Conservation (phyloP, 2,113 vertebrate species). For the Oryzias woworae region DNA sequence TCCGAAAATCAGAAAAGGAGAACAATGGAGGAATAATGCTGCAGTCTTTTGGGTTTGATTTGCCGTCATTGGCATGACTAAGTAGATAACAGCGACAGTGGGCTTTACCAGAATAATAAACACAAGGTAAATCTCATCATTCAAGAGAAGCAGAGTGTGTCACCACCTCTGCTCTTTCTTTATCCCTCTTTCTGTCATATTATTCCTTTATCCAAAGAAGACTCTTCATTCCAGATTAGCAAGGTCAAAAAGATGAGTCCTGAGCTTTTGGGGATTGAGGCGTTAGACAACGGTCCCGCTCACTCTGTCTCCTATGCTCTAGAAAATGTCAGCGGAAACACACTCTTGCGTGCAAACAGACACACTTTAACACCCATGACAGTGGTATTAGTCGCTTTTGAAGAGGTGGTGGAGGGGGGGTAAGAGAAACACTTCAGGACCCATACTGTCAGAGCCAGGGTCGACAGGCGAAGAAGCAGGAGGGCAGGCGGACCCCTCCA, state of each 20-base stretch:
- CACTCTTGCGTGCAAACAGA: constrained; percentile 18
- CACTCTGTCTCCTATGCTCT: not conserved
- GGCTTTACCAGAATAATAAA: constrained; percentile 47
- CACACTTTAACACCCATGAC: constrained; percentile 55
- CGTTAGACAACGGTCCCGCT: not conserved
- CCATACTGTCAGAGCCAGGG: constrained; percentile 45
- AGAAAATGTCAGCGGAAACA: constrained; percentile 28
- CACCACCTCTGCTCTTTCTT: constrained; percentile 41
- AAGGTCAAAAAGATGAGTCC: constrained; percentile 48
- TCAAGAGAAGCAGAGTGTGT: constrained; percentile 31
- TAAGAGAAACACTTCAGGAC: constrained; percentile 58
- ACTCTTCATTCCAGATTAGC: constrained; percentile 30
- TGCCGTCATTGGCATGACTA: constrained; percentile 42
- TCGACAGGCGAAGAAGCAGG: constrained; percentile 25
- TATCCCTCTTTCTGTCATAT: constrained; percentile 28
- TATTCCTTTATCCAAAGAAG: constrained; percentile 42
- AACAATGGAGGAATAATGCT: constrained; percentile 42
- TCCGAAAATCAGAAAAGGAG: constrained; percentile 52
- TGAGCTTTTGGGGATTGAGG: not conserved
- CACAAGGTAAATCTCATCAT: constrained; percentile 41
- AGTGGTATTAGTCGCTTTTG: constrained; percentile 61
- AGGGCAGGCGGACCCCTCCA: constrained; percentile 20
- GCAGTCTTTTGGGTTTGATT: constrained; percentile 44
- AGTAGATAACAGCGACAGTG: constrained; percentile 36
- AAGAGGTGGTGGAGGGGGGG: constrained; percentile 39